Conservation (phyloP, 1,140 invertebrate species). For the Euglossa dilemma region DNA sequence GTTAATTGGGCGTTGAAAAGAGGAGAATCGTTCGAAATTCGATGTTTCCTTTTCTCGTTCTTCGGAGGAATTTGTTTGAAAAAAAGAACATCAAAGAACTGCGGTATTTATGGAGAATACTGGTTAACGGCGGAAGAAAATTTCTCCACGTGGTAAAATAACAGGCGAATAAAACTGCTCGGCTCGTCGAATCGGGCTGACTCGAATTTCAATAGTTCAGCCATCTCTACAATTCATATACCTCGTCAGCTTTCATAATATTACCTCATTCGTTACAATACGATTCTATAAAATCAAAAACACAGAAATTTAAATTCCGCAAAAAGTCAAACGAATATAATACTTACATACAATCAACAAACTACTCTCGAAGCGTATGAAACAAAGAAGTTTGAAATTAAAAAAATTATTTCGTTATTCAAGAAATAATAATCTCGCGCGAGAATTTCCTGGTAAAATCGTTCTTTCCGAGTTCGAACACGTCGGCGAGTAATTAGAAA, state of each 20-base stretch:
- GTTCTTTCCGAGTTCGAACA: neutral
- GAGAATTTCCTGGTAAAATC: too few species aligned
- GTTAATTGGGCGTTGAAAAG: neutral
- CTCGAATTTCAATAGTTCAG: neutral
- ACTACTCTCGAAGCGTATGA: too few species aligned
- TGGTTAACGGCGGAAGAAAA: neutral
- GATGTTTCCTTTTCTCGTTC: too few species aligned
- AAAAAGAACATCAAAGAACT: too few species aligned
- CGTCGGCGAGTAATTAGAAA: conserved; percentile 33
- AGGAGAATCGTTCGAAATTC: neutral
- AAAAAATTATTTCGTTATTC: too few species aligned
- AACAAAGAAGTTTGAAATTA: too few species aligned
- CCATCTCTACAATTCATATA: neutral
- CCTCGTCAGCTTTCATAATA: neutral
- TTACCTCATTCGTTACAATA: neutral
- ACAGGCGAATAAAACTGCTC: neutral
- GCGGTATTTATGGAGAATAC: too few species aligned
- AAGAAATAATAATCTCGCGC: too few species aligned
- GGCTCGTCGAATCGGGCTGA: neutral
- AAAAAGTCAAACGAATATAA: too few species aligned
- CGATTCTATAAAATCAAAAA: neutral
- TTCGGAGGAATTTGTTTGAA: too few species aligned
- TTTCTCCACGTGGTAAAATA: neutral
- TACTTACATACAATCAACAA: too few species aligned
- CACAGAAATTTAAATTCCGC: neutral